phyloP scores from a whole-genome alignment of 2,113 vertebrate genomes.

The Rhagologus leucostigma region DNA sequence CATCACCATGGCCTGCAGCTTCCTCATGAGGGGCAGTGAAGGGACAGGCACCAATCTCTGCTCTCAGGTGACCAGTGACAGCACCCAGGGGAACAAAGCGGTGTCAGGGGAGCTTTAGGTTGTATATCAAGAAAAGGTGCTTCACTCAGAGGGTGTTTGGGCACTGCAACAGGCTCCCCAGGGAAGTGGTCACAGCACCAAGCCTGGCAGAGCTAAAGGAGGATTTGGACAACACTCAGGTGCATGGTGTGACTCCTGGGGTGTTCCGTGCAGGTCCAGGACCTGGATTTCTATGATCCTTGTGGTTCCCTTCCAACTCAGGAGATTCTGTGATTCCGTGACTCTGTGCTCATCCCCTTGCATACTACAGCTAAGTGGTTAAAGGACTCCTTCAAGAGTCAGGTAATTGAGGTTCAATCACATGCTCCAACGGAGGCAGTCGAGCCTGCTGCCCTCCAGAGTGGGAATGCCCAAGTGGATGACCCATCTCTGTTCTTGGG shows the following conservation, averaged over 20 bases:
- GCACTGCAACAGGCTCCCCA: background rate
- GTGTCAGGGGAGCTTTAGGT: background rate
- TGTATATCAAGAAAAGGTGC: background rate
- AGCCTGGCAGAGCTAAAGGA: background rate
- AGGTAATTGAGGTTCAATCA: background rate
- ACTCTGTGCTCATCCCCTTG: background rate
- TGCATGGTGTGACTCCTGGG: background rate
- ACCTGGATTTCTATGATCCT: background rate
- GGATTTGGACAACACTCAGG: background rate
- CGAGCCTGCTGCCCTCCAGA: background rate
- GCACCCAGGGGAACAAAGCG: fast-evolving
- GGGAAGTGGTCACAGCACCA: too few relatives aligned
- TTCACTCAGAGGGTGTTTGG: background rate
- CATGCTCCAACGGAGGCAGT: background rate
- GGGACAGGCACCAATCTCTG: background rate
- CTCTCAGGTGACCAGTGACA: background rate
- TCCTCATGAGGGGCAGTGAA: background rate
- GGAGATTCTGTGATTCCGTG: background rate
- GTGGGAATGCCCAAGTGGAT: background rate
- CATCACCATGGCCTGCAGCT: background rate
- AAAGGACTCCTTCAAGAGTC: background rate
- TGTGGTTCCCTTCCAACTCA: background rate
- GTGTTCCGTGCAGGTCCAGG: background rate
- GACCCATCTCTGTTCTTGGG: background rate
- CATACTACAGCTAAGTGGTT: background rate